phyloP scores from a whole-genome alignment of 2,113 vertebrate genomes.

The Clarias batrachus region DNA sequence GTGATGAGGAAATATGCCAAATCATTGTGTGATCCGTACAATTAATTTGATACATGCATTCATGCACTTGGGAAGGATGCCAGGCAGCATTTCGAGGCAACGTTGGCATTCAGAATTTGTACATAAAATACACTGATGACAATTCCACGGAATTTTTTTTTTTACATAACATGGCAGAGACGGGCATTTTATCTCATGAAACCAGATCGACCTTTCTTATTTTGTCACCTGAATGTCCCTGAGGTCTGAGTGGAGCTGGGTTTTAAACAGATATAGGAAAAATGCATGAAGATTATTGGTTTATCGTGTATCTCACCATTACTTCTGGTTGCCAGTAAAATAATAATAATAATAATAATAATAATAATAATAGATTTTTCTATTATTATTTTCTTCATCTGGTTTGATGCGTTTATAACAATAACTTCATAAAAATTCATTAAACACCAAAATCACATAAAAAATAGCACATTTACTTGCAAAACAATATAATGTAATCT shows the following conservation, averaged over 20 bases:
- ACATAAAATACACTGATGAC: neutral
- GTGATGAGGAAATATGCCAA: neutral
- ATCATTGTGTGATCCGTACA: conserved; percentile 3
- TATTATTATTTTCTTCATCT: neutral
- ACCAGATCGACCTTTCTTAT: neutral
- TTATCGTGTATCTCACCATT: neutral
- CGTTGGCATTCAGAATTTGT: neutral
- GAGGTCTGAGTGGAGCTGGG: neutral
- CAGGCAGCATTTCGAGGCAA: neutral
- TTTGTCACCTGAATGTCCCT: neutral
- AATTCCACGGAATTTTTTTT: neutral
- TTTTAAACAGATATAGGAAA: neutral
- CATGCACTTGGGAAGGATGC: neutral
- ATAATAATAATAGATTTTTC: neutral
- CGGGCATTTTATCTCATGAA: neutral
- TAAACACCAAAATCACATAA: neutral
- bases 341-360: too few species aligned
- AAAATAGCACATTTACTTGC: neutral
- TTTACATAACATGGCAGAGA: neutral
- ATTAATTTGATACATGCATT: conserved; percentile 2
- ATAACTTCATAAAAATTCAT: neutral
- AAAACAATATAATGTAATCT: neutral
- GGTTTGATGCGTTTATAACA: neutral
- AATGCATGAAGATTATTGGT: too few species aligned
- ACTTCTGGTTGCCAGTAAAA: neutral